A percentile compares a stretch with the other conserved stretches of the same genome.
phyloP scores from a whole-genome alignment of 2,888 invertebrate genomes.

The Drosophila neotestacea region DNA sequence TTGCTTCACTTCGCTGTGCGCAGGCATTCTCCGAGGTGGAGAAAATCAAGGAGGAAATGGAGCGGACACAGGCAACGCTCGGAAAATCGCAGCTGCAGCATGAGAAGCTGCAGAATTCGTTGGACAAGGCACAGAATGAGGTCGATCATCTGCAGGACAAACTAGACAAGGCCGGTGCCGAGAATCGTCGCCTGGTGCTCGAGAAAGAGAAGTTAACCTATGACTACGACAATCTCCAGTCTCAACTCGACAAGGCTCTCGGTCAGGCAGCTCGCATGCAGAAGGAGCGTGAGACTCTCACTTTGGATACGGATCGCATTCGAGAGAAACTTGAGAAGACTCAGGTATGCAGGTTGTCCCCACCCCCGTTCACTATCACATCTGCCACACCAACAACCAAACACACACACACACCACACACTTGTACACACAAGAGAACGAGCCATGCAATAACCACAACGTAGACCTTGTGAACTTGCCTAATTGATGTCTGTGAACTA shows the following conservation, averaged over 20 bases:
- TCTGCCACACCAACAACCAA: slow-evolving; percentile 2
- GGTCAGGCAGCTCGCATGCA: slow-evolving; percentile 94
- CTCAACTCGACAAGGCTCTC: slow-evolving; percentile 95
- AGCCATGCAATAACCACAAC: not conserved
- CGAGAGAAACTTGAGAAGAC: slow-evolving; percentile 95
- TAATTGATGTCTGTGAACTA: slow-evolving; percentile 62
- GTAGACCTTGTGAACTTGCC: slow-evolving; percentile 50
- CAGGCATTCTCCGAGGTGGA: slow-evolving; percentile 92
- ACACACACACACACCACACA: slow-evolving; percentile 20
- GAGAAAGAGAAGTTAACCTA: slow-evolving; percentile 96
- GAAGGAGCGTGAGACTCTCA: slow-evolving; percentile 94
- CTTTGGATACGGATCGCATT: slow-evolving; percentile 93
- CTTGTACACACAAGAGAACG: slow-evolving; percentile 3
- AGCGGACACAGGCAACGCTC: slow-evolving; percentile 94
- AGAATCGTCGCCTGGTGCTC: slow-evolving; percentile 90
- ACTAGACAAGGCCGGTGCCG: slow-evolving; percentile 92
- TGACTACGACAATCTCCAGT: slow-evolving; percentile 95
- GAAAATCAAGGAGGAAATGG: slow-evolving; percentile 94
- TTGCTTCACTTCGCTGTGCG: slow-evolving; percentile 28
- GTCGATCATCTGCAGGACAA: slow-evolving; percentile 95
- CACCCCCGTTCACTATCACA: slow-evolving; percentile 10
- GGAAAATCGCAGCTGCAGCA: slow-evolving; percentile 96
- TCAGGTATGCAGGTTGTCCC: slow-evolving; percentile 87
- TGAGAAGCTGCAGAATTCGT: slow-evolving; percentile 94
- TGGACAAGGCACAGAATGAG: slow-evolving; percentile 96